These are phyloP conservation scores for Synergus gifuensis DNA, from an alignment of 2,888 invertebrate species.

Conservation along the genomic window DNA sequence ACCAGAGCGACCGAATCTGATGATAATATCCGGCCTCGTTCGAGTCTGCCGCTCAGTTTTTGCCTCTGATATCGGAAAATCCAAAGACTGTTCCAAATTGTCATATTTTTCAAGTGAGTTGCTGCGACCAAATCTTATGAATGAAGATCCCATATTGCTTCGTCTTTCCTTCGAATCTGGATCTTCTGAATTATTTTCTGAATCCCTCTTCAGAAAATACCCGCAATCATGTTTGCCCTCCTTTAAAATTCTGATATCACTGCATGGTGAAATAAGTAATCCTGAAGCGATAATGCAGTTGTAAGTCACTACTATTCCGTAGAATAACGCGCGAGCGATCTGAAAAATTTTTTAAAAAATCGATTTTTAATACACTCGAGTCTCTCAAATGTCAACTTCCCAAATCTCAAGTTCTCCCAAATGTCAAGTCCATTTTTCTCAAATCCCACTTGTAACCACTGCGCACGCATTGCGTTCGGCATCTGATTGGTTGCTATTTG, in stretches of 20 bases:
- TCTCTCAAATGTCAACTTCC: too few relatives aligned
- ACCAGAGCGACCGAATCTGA: conserved; percentile 72
- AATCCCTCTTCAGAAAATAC: conserved; percentile 65
- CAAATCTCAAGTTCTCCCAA: too few relatives aligned
- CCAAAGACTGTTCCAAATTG: conserved; percentile 42
- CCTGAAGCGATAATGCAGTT: conserved; percentile 62
- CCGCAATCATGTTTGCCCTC: conserved; percentile 62
- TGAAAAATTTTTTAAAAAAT: conserved; percentile 50
- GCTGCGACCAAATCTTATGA: conserved; percentile 66
- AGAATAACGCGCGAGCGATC: conserved; percentile 63
- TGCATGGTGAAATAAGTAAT: conserved; percentile 58
- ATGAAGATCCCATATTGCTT: conserved; percentile 68
- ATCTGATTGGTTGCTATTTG: too few relatives aligned
- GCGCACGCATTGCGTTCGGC: too few relatives aligned
- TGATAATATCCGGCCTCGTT: conserved; percentile 70
- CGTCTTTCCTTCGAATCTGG: conserved; percentile 70
- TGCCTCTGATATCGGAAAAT: conserved; percentile 33
- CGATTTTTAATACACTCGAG: too few relatives aligned
- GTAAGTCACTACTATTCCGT: conserved; percentile 62
- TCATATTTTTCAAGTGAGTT: conserved; percentile 43
- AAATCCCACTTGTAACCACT: too few relatives aligned
- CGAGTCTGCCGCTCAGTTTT: conserved; percentile 59
- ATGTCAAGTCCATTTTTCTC: too few relatives aligned
- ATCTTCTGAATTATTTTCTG: conserved; percentile 57
- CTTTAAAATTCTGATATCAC: conserved; percentile 56